These are phyloP conservation scores for Anthopleura sola DNA, from an alignment of 64 coral and sea anemone genomes.

Conservation along the genomic window DNA sequence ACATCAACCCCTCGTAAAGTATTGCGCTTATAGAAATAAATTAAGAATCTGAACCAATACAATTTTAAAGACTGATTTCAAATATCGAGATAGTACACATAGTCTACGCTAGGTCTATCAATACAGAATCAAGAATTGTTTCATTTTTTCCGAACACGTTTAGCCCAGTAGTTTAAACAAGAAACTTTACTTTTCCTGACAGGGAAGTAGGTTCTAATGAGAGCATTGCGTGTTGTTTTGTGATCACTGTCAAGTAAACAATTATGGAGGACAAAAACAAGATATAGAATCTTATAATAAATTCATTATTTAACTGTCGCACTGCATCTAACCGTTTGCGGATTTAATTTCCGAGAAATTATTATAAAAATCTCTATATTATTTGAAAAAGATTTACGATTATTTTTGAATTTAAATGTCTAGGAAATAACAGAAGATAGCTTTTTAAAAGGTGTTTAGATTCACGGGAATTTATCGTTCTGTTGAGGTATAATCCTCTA, in stretches of 20 bases:
- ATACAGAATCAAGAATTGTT: too few relatives aligned
- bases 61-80: too few relatives aligned
- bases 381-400: background rate
- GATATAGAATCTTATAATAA: background rate
- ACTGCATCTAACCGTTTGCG: background rate
- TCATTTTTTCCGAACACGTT: too few relatives aligned
- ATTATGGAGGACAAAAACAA: background rate
- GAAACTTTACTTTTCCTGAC: too few relatives aligned
- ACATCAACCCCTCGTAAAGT: too few relatives aligned
- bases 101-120: too few relatives aligned
- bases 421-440: background rate
- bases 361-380: background rate
- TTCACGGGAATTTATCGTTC: background rate
- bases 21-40: too few relatives aligned
- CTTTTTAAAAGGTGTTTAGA: background rate
- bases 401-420: background rate
- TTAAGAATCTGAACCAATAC: too few relatives aligned
- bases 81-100: too few relatives aligned
- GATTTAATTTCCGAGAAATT: background rate
- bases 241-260: background rate
- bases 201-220: too few relatives aligned
- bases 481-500: background rate
- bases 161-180: too few relatives aligned
- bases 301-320: background rate
- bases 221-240: background rate